A percentile compares a stretch with the other conserved stretches of the same genome.
Conservation (phyloP, 2,888 invertebrate species). For the Gonocerus acuteangulatus region DNA sequence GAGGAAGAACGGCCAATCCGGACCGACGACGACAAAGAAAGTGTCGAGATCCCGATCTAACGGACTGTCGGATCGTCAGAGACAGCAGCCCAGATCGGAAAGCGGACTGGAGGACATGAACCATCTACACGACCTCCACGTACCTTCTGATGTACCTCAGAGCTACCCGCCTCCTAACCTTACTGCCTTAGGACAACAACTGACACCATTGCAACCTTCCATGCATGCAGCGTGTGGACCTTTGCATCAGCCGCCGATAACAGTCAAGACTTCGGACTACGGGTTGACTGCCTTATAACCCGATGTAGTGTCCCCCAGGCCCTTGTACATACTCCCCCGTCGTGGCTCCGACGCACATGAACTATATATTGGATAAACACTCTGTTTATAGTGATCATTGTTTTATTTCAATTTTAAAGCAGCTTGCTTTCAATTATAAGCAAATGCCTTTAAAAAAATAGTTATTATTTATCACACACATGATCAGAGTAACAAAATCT, state of each 20-base stretch:
- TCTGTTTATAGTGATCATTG: too few relatives aligned
- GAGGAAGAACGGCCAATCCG: slow-evolving; percentile 67
- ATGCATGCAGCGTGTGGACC: slow-evolving; percentile 35
- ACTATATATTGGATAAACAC: too few relatives aligned
- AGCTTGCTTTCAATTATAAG: too few relatives aligned
- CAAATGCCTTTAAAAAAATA: too few relatives aligned
- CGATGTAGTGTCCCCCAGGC: slow-evolving; percentile 23
- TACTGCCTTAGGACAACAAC: slow-evolving; percentile 46
- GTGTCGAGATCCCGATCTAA: slow-evolving; percentile 40
- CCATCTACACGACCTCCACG: slow-evolving; percentile 26
- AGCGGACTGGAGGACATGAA: slow-evolving; percentile 15
- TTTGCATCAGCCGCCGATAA: slow-evolving; percentile 35
- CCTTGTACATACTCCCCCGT: slow-evolving; percentile 29
- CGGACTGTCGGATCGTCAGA: slow-evolving; percentile 38
- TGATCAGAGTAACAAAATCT: too few relatives aligned
- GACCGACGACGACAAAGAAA: slow-evolving; percentile 39
- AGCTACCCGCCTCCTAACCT: slow-evolving; percentile 40
- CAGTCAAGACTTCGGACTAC: slow-evolving; percentile 57
- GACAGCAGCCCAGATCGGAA: slow-evolving; percentile 26
- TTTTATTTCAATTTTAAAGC: too few relatives aligned
- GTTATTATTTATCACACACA: too few relatives aligned
- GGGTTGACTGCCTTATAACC: slow-evolving; percentile 61
- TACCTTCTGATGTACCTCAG: slow-evolving; percentile 37
- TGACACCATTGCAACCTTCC: slow-evolving; percentile 43
- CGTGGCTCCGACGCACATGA: not conserved